Percentiles rank a stretch among this genome's conserved stretches.
Evolutionary conservation across 2,888 invertebrate genomes (phyloP).

Genomic region (Apotomis capreana): DNA sequence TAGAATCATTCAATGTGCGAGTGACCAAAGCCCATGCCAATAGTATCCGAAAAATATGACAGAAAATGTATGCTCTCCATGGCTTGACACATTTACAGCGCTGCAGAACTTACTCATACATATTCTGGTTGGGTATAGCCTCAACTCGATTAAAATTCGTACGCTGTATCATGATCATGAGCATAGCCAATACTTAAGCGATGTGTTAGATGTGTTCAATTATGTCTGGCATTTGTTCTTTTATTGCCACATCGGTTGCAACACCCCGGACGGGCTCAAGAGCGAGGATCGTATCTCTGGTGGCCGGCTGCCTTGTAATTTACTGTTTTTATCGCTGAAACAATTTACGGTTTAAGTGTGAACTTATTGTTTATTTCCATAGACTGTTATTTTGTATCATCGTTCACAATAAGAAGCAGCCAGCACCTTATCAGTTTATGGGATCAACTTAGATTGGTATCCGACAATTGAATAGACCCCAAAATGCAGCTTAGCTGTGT

Average conservation of each 20-base stretch:
- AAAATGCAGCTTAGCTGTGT: background rate
- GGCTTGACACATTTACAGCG: background rate
- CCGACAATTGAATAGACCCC: background rate
- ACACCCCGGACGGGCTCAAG: constrained; percentile 39
- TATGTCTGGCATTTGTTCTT: constrained; percentile 30
- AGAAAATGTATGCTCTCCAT: too few relatives aligned
- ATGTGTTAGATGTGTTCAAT: constrained; percentile 28
- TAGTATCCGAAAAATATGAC: too few relatives aligned
- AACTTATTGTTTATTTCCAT: background rate
- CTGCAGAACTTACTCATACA: too few relatives aligned
- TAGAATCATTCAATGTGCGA: too few relatives aligned
- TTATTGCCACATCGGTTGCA: constrained; percentile 34
- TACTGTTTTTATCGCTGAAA: constrained; percentile 26
- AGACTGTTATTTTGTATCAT: constrained; percentile 12
- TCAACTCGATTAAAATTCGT: constrained; percentile 1
- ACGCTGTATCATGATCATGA: background rate
- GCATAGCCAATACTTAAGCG: constrained; percentile 15
- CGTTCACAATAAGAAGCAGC: background rate
- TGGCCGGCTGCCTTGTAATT: constrained; percentile 33
- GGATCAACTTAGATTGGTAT: background rate
- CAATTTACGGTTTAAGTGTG: background rate
- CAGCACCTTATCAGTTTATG: background rate
- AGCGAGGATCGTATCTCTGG: constrained; percentile 35
- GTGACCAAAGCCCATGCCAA: too few relatives aligned
- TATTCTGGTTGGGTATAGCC: background rate